Conservation (phyloP, 2,888 invertebrate genomes). For the Ormyrus nitidulus region DNA sequence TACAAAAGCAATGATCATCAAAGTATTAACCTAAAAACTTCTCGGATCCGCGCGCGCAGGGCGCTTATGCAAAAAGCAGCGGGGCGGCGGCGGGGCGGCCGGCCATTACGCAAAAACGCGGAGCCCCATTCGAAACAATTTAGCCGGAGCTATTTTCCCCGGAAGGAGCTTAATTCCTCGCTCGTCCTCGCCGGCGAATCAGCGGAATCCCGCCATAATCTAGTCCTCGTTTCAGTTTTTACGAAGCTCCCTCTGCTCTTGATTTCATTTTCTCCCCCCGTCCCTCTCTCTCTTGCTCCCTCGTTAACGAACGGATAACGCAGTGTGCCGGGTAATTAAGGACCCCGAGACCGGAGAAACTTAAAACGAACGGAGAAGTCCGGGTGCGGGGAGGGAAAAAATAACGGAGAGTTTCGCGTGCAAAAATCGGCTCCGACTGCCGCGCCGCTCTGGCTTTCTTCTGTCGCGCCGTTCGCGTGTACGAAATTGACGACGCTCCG, state of each 20-base stretch:
- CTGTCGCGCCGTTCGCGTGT: constrained; percentile 33
- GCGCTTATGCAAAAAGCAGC: neutral
- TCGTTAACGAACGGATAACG: constrained; percentile 43
- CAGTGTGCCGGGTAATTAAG: constrained; percentile 38
- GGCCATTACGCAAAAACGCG: neutral
- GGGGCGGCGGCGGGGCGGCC: neutral
- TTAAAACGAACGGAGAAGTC: constrained; percentile 23
- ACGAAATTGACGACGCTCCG: constrained; percentile 50
- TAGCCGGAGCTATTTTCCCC: constrained; percentile 28
- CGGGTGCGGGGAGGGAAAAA: neutral
- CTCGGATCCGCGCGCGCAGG: neutral
- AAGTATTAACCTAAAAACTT: too few species aligned
- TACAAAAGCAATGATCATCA: too few species aligned
- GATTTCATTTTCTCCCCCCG: constrained; percentile 37
- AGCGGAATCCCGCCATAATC: constrained; percentile 40
- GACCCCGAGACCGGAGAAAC: constrained; percentile 29
- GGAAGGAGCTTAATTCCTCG: constrained; percentile 22
- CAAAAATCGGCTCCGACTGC: neutral
- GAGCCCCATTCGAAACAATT: constrained; percentile 44
- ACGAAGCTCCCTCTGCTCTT: neutral
- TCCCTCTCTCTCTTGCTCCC: constrained; percentile 7
- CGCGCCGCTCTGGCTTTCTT: neutral
- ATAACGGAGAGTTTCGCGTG: constrained; percentile 36
- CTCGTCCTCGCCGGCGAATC: neutral
- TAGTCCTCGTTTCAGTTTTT: constrained; percentile 46